Base-by-base conservation (phyloP, 2,888 invertebrate genomes). In the Folsomia manolachei region DNA sequence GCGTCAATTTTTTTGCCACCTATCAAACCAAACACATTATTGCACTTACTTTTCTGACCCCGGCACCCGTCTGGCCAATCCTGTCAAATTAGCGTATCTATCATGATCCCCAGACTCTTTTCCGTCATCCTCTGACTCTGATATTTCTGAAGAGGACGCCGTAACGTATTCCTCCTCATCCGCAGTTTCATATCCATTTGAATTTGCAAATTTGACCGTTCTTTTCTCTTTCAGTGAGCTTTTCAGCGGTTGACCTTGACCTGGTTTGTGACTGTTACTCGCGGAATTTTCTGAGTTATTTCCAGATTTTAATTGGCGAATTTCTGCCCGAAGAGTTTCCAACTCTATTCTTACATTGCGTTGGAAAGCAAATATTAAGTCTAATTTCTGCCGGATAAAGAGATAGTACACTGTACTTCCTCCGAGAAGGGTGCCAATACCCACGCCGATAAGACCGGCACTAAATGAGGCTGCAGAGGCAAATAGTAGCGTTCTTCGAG, bases 141-240 rank as follows among this genome's bases (percentile, higher is more conserved):
- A 56, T 14, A 56, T 7, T 56, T 56, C 56, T 56, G 56, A 56
- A n/a, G 75, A 72, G 19, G 79, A 75, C 1, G 77, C 78, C 9
- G 79, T 77, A 18, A 79, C 61, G 65, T 76, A 79, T 51, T 76
- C 76, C 18, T 78, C 79, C 9, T 80, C 80, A 52, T 78, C 78
- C 9, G 71, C 74, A 11, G 76, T 74, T 53, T 73, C 72, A 66
- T 74, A 71, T 14, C 75, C 75, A 39, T 70, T 73, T 56, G 60
- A 51, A 39, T 70, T 73, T 56, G 60, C 60, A 63, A 72, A 73
- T 19, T 72, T 69, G 4, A 75, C 75, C 18, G 62, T 67, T 68
- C 72, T 68, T 14, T 21, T 18, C 51, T 51, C 51, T 56, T 21
- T 18, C 18, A 56, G 7, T 7, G 56, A 56, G n/a, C 56, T 56